phyloP scores from a whole-genome alignment of 2,797 vertebrate species.

The Coracias cyanogaster region DNA sequence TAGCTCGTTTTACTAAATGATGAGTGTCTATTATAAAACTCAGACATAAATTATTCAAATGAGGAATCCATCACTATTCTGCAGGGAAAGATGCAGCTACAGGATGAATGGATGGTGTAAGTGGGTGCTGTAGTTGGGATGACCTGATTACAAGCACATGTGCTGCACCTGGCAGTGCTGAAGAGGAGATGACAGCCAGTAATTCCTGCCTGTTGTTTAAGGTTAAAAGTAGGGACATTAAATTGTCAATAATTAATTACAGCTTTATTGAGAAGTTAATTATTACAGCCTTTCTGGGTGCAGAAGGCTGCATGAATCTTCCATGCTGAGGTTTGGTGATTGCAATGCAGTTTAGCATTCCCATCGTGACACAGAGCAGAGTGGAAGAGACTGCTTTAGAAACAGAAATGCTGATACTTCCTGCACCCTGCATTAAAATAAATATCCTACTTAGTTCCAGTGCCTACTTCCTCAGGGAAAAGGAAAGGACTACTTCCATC shows the following conservation, averaged over 20 bases:
- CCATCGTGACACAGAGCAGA: not conserved
- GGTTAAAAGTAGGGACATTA: conserved; percentile 34
- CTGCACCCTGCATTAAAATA: conserved; percentile 2
- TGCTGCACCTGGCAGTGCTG: conserved; percentile 39
- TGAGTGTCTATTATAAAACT: not conserved
- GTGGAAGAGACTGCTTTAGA: not conserved
- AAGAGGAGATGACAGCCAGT: conserved; percentile 5
- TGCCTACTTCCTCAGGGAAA: conserved; percentile 12
- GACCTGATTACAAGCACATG: not conserved
- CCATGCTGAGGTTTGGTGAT: not conserved
- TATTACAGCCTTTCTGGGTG: conserved; percentile 9
- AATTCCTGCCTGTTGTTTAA: conserved; percentile 42
- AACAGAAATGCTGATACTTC: conserved; percentile 30
- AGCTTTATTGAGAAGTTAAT: conserved; percentile 52
- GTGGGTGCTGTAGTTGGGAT: not conserved
- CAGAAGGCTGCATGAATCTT: conserved; percentile 14
- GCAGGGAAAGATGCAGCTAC: not conserved
- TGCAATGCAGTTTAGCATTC: conserved; percentile 14
- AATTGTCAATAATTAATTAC: conserved; percentile 63
- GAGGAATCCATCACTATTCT: not conserved
- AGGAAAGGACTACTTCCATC: not conserved
- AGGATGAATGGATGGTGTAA: not conserved
- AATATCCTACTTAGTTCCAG: not conserved
- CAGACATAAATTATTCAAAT: not conserved
- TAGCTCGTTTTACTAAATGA: conserved; percentile 6